Evolutionary conservation across 2,888 invertebrate species (phyloP), one percentile per base, ranked within the genome.

Genomic region (Agrochola litura): DNA sequence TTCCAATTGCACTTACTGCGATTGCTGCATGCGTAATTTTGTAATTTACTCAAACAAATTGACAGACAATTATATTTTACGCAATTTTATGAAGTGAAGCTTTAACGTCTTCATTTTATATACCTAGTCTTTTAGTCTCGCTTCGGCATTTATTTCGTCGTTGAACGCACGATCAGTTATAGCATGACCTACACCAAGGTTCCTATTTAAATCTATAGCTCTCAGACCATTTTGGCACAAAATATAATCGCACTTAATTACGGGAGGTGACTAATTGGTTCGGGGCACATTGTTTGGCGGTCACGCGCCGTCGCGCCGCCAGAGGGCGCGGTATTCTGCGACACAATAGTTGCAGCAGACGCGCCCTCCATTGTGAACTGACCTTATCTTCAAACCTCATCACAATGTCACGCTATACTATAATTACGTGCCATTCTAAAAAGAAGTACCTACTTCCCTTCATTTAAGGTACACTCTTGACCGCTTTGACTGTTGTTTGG

Each of bases 321-420:
- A 93, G 94, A 93, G 93, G 94, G 94, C 92, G 93, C 90, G 91
- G 88, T 87, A 86, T 87, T 88, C 83, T 82, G 78, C 83, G 88
- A 90, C 90, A 90, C 91, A 90, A 91, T 90, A 90, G 89, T 89
- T 85, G 86, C 83, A 81, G 78, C 88, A 83, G 90, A 85, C 91
- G 91, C 92, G 84, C 93, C 93, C 91, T 91, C 90, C 88, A 94
- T 93, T 94, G 93, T 94, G 84, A 76, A 89, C 52, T 90, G 92
- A 91, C 93, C 93, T 94, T 93, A 91, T 91, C 91, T 90, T 88
- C 73, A 77, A 83, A 82, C 78, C 75, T 84, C 79, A 79, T 82
- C 85, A 82, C 83, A 84, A 85, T 85, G 88, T 85, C 91, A 91
- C 86, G 90, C 88, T 82, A 89, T 86, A 79, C 75, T 66, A 84